Conservation (phyloP, 1,140 invertebrate species). For the Aleiodes sp. region DNA sequence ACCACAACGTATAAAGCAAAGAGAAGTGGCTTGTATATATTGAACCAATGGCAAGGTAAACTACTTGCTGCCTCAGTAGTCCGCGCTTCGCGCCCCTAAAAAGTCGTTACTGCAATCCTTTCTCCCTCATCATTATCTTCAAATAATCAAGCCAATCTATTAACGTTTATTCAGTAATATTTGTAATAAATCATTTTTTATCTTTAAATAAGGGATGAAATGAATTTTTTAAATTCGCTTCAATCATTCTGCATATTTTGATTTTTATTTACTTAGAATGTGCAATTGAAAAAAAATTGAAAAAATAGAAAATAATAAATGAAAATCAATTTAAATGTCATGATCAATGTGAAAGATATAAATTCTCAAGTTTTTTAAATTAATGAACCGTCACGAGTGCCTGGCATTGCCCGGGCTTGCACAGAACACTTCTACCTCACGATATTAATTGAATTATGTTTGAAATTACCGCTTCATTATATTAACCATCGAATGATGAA, state of each 20-base stretch:
- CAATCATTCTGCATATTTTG: not conserved
- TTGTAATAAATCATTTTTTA: too few relatives aligned
- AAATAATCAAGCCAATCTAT: not conserved
- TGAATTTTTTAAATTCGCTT: not conserved
- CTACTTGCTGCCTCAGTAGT: not conserved
- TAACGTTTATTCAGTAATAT: not conserved
- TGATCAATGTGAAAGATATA: not conserved
- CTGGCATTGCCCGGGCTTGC: not conserved
- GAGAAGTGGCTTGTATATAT: constrained; percentile 22
- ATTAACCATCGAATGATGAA: too few relatives aligned
- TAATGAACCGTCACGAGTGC: not conserved
- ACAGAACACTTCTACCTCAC: not conserved
- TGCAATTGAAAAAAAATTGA: too few relatives aligned
- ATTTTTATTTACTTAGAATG: not conserved
- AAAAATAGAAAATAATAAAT: not conserved
- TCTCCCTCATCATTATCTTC: not conserved
- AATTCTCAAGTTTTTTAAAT: not conserved
- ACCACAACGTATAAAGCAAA: constrained; percentile 44
- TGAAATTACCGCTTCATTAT: too few relatives aligned
- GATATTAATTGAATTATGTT: not conserved
- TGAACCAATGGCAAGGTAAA: constrained; percentile 57
- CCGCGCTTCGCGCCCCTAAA: constrained; percentile 33
- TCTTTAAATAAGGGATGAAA: too few relatives aligned
- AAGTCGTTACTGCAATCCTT: constrained; percentile 1
- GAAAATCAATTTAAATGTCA: constrained; percentile 2